Conservation (phyloP, 1,140 invertebrate species). For the Matsumurasca onukii region DNA sequence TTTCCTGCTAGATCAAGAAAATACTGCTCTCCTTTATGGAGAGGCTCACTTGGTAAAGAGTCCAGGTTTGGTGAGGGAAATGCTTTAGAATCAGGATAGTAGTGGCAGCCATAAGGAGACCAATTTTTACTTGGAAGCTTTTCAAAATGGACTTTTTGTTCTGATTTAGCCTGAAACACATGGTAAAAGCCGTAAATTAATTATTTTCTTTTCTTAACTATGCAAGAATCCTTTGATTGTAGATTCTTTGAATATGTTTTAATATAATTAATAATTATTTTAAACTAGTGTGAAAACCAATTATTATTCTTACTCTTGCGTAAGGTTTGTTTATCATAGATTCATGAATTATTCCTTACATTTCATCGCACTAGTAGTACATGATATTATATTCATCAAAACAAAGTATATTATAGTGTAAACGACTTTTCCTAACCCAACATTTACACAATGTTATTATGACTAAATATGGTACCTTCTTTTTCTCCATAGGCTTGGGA, state of each 20-base stretch:
- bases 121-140: conserved; percentile 49
- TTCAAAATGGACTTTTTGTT: conserved; percentile 29
- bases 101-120: conserved; percentile 90
- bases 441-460: too few species aligned
- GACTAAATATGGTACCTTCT: too few species aligned
- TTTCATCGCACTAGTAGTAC: too few species aligned
- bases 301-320: too few species aligned
- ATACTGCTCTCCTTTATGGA: conserved; percentile 89
- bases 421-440: too few species aligned
- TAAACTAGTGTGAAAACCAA: too few species aligned
- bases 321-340: too few species aligned
- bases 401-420: too few species aligned
- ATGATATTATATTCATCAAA: too few species aligned
- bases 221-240: neutral
- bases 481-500: conserved; percentile 21
- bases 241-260: too few species aligned
- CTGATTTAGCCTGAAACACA: neutral
- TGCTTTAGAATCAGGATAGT: conserved; percentile 77
- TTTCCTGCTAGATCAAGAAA: conserved; percentile 95
- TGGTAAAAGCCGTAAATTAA: neutral
- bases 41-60: conserved; percentile 79
- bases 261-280: too few species aligned
- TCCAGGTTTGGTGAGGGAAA: conserved; percentile 83
- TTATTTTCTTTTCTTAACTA: neutral
- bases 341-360: too few species aligned